A percentile compares a stretch with the other conserved stretches of the same genome.
Evolutionary conservation across 2,888 invertebrate genomes (phyloP).

Genomic region (Dinocampus coccinellae): DNA sequence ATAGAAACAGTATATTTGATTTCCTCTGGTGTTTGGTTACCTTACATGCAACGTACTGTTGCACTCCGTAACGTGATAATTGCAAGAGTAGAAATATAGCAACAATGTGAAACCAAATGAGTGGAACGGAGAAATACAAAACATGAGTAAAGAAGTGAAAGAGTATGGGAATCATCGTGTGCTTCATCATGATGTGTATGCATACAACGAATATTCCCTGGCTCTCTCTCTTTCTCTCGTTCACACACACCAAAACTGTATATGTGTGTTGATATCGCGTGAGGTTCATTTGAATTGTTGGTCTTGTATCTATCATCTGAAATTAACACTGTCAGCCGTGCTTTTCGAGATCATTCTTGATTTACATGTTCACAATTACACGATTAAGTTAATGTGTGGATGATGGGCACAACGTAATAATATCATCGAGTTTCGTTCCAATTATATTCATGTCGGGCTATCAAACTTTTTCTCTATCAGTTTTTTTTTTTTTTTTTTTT

Average conservation of each 20-base stretch:
- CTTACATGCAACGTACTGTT: constrained; percentile 26
- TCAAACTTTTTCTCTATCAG: too few relatives aligned
- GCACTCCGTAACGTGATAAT: constrained; percentile 44
- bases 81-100: constrained; percentile 39
- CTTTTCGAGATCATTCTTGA: constrained; percentile 48
- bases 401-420: constrained; percentile 41
- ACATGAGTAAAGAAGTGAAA: constrained; percentile 18
- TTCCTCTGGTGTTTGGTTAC: constrained; percentile 36
- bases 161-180: constrained; percentile 18
- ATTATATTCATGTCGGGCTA: neutral
- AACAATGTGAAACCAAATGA: constrained; percentile 18
- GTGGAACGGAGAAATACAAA: constrained; percentile 21
- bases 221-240: constrained; percentile 1
- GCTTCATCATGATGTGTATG: constrained; percentile 16
- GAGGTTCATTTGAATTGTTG: constrained; percentile 61
- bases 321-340: constrained; percentile 64
- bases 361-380: constrained; percentile 50
- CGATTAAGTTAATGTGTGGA: constrained; percentile 56
- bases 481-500: too few relatives aligned
- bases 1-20: constrained; percentile 18
- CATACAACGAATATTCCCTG: constrained; percentile 1
- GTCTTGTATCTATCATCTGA: constrained; percentile 63
- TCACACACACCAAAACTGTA: neutral
- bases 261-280: constrained; percentile 54
- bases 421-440: constrained; percentile 22